Evolutionary conservation across 2,113 vertebrate genomes (phyloP).

Genomic region (Glareola pratincola): DNA sequence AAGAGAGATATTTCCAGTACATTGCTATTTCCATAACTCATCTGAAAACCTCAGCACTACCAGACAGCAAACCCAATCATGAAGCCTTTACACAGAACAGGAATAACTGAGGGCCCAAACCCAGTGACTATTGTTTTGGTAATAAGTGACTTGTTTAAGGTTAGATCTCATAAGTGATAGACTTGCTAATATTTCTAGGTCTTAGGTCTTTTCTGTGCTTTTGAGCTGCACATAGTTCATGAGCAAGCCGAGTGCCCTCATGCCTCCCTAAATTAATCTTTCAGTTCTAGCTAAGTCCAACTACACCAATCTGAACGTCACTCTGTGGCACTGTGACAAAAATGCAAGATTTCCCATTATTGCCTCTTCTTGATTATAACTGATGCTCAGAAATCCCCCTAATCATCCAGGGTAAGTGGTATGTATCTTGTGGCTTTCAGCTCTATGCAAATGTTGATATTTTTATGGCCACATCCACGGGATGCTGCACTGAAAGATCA

Average conservation of each 20-base stretch:
- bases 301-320: not conserved
- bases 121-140: not conserved
- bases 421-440: not conserved
- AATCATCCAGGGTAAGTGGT: not conserved
- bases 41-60: not conserved
- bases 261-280: not conserved
- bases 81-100: not conserved
- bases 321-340: not conserved
- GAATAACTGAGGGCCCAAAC: not conserved
- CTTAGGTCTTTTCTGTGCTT: not conserved
- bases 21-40: not conserved
- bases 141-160: not conserved
- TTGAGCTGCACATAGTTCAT: not conserved
- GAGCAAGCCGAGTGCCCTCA: not conserved
- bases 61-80: not conserved
- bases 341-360: not conserved
- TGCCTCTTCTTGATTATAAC: not conserved
- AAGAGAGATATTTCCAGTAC: not conserved
- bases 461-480: not conserved
- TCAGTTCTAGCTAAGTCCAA: not conserved
- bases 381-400: not conserved
- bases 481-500: not conserved
- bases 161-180: accelerated
- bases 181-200: not conserved
- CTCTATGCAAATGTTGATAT: not conserved